These are phyloP conservation scores for Zaprionus nigranus DNA, from an alignment of 1,140 invertebrate species.

Conservation along the genomic window DNA sequence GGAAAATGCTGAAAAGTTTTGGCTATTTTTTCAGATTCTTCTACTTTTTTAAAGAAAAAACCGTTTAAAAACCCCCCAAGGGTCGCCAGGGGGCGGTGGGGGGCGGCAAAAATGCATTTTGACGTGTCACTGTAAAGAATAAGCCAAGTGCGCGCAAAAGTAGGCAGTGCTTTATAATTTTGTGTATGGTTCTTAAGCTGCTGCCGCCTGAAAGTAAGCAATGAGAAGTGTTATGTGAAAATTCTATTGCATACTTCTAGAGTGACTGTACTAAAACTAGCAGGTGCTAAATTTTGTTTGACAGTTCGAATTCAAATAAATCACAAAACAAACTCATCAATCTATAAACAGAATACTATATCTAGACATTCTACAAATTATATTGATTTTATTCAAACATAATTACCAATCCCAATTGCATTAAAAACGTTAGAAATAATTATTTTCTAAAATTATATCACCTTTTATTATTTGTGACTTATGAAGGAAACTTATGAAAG, in stretches of 20 bases:
- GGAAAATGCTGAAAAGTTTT: too few species aligned
- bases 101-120: too few species aligned
- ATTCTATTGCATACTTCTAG: slow-evolving; percentile 2
- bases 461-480: slow-evolving; percentile 40
- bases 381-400: too few species aligned
- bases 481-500: slow-evolving; percentile 19
- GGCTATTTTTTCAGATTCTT: too few species aligned
- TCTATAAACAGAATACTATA: too few species aligned
- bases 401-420: too few species aligned
- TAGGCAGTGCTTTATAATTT: slow-evolving; percentile 8
- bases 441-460: slow-evolving; percentile 61
- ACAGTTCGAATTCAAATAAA: background rate
- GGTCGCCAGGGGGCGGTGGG: too few species aligned
- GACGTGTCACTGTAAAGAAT: too few species aligned
- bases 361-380: too few species aligned
- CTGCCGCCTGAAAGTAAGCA: slow-evolving; percentile 36
- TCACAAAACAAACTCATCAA: too few species aligned
- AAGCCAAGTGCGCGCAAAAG: background rate
- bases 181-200: background rate
- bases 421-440: background rate
- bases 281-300: background rate
- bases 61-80: too few species aligned
- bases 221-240: background rate
- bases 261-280: background rate
- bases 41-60: too few species aligned